phyloP scores from a whole-genome alignment of 2,797 vertebrate genomes.

The Spondyliosoma cantharus region DNA sequence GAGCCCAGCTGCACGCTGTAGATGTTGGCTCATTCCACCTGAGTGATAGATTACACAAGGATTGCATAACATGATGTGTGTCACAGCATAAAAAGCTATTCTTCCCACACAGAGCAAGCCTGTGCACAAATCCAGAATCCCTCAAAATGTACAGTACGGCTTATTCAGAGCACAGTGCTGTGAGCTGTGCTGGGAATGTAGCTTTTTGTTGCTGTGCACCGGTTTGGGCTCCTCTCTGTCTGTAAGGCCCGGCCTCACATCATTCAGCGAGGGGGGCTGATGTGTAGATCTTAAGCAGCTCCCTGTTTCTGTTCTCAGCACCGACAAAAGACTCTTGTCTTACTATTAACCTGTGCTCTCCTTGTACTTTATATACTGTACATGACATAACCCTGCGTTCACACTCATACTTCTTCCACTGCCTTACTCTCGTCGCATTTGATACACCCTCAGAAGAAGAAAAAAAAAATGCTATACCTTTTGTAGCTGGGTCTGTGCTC shows the following conservation, averaged over 20 bases:
- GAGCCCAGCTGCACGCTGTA: conserved; percentile 89
- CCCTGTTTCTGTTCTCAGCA: conserved; percentile 54
- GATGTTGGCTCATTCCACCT: conserved; percentile 48
- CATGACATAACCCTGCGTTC: conserved; percentile 62
- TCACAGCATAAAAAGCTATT: conserved; percentile 67
- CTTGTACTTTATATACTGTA: conserved; percentile 74
- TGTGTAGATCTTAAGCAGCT: conserved; percentile 65
- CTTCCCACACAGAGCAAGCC: conserved; percentile 62
- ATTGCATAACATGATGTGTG: conserved; percentile 58
- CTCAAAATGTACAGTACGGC: conserved; percentile 35
- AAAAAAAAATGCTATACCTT: conserved; percentile 23
- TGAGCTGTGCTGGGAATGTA: conserved; percentile 58
- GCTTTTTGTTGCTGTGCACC: conserved; percentile 64
- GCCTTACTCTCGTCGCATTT: conserved; percentile 69
- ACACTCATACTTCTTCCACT: conserved; percentile 66
- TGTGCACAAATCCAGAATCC: conserved; percentile 36
- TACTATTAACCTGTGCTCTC: conserved; percentile 59
- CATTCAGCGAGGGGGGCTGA: conserved; percentile 40
- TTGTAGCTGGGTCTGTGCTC: conserved; percentile 15
- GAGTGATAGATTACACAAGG: conserved; percentile 50
- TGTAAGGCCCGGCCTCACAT: conserved; percentile 60
- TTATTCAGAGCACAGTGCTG: conserved; percentile 32
- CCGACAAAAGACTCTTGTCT: conserved; percentile 49
- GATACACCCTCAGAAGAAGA: conserved; percentile 36
- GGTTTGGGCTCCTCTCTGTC: conserved; percentile 59